Evolutionary conservation across 2,797 vertebrate species (phyloP).

Genomic region (Pseudochirops corinnae): DNA sequence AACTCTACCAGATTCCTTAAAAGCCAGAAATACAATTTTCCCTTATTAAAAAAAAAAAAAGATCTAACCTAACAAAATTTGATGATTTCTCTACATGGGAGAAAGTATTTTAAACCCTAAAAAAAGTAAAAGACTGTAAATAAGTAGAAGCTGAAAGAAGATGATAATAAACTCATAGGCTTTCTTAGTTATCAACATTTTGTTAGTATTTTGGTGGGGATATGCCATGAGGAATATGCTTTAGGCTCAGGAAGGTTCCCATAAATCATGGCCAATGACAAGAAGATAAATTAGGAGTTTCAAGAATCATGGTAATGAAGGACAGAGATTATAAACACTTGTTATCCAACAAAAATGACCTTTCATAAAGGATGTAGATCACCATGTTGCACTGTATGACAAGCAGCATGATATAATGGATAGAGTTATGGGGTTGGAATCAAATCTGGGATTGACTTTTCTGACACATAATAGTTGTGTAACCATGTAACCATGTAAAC

Average conservation of each 20-base stretch:
- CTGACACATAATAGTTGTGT: no score
- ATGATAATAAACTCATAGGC: slow-evolving; percentile 41
- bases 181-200: slow-evolving; percentile 35
- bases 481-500: no score
- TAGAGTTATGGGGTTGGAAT: not conserved
- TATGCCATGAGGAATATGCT: not conserved
- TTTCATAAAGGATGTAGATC: not conserved
- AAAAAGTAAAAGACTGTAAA: slow-evolving; percentile 25
- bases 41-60: slow-evolving; percentile 23
- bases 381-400: not conserved
- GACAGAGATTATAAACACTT: slow-evolving; percentile 13
- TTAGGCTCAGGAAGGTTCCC: not conserved
- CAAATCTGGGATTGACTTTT: not conserved
- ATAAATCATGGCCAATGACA: not conserved
- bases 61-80: slow-evolving; percentile 68
- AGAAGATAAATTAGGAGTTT: not conserved
- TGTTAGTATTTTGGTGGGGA: slow-evolving; percentile 52
- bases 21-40: slow-evolving; percentile 72
- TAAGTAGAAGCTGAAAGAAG: slow-evolving; percentile 32
- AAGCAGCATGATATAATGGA: not conserved
- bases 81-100: slow-evolving; percentile 48
- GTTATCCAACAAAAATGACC: slow-evolving; percentile 19
- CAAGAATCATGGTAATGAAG: not conserved
- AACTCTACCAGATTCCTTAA: slow-evolving; percentile 58
- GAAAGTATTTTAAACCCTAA: slow-evolving; percentile 41